Base-by-base conservation (phyloP, 2,113 vertebrate genomes). In the Noturus placidus region DNA sequence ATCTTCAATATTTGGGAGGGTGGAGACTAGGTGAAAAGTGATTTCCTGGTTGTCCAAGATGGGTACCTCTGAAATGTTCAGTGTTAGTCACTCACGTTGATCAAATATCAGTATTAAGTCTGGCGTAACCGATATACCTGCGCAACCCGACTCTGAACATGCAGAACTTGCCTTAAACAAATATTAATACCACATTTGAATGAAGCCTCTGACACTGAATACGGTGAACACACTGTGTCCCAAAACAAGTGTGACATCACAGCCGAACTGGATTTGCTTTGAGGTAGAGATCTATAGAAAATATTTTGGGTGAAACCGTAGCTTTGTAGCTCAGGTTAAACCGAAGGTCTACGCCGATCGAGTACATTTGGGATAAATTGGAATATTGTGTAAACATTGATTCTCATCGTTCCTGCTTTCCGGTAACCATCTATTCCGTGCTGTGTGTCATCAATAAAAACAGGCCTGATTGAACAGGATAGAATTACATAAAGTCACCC, bases 341-440 rank as follows among this genome's bases (percentile, higher is more conserved):
- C 33, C 1, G 52, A 33, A 80, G 19, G 2, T 30, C n/a, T 35
- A 35, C 17, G 27, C 56, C 15, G 5, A 61, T 61, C 2, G 4
- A 82, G 79, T 42, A 35, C 30, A 35, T 57, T 80, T 22, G n/a
- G 77, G 77, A 80, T 80, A 33, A 57, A 57, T 57, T 80, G 78
- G 54, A 61, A 59, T 38, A 61, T 61, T 56, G 50, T 30, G 27
- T 79, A 79, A 42, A 38, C 33, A 61, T 38, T 61, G 52, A 65
- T 27, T 80, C 67, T 10, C 57, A 87, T 89, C 35, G 25, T 82
- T 87, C 67, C 35, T 25, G 78, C 57, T 82, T 85, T 89, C 86
- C 67, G 19, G 50, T 82, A 86, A 42, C 7, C 56, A 17, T 76
- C 76, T 70, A 25, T 77, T 86, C 76, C 25, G n/a, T 74, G 35